A percentile compares a stretch with the other conserved stretches of the same genome.
Conservation (phyloP, 2,113 vertebrate genomes). For the Colaptes auratus region DNA sequence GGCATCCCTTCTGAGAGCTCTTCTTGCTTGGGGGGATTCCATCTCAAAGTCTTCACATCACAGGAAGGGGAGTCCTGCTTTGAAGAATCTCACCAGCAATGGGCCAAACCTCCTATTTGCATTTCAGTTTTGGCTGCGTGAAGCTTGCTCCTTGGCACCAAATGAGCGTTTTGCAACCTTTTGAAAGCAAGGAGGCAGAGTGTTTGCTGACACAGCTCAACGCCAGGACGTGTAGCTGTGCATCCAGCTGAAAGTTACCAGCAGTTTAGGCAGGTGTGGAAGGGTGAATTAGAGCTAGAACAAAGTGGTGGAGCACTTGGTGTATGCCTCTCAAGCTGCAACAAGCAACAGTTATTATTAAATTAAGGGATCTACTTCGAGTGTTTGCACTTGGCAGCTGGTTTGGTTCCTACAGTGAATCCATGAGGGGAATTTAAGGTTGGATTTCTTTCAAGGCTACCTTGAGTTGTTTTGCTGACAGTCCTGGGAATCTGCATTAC, state of each 20-base stretch:
- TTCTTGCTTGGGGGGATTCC: slow-evolving; percentile 58
- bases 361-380: slow-evolving; percentile 30
- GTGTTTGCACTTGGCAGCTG: not conserved
- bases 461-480: not conserved
- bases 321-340: slow-evolving; percentile 47
- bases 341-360: slow-evolving; percentile 37
- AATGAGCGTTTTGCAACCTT: slow-evolving; percentile 56
- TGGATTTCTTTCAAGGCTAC: not conserved
- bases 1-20: slow-evolving; percentile 65
- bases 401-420: slow-evolving; percentile 12
- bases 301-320: slow-evolving; percentile 31
- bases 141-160: slow-evolving; percentile 36
- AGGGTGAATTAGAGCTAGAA: slow-evolving; percentile 28
- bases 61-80: slow-evolving; percentile 66
- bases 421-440: not conserved
- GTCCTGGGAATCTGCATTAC: not conserved
- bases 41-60: slow-evolving; percentile 62
- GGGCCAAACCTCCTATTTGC: slow-evolving; percentile 59
- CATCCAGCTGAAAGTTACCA: slow-evolving; percentile 46
- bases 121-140: slow-evolving; percentile 52
- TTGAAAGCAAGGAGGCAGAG: slow-evolving; percentile 1
- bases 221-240: not conserved
- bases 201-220: slow-evolving; percentile 45
- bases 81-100: slow-evolving; percentile 49
- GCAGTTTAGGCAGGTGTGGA: slow-evolving; percentile 54